A percentile compares a stretch with the other conserved stretches of the same genome.
Conservation (phyloP, 2,113 vertebrate genomes). For the Harpagus bidentatus region DNA sequence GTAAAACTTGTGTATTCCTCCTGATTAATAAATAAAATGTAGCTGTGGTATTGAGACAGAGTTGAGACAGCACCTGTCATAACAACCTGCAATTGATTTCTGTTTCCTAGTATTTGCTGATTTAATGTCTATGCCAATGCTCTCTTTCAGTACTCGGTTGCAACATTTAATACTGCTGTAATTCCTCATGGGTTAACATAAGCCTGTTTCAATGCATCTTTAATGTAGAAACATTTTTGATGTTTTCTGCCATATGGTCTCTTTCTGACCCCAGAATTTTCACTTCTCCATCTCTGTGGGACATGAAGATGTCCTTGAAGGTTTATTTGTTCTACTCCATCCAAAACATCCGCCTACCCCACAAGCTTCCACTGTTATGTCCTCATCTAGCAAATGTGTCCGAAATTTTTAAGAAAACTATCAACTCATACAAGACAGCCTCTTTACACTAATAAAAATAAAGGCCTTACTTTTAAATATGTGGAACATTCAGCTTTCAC, state of each 20-base stretch:
- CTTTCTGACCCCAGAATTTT: neutral
- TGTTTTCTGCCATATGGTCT: neutral
- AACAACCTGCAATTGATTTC: neutral
- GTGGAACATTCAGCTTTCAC: neutral
- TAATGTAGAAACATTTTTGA: neutral
- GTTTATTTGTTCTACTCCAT: neutral
- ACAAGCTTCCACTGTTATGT: neutral
- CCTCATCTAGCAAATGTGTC: neutral
- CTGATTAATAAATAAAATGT: neutral
- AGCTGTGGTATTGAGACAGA: neutral
- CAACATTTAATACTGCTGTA: neutral
- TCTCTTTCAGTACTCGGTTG: neutral
- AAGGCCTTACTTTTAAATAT: neutral
- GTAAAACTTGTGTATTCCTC: neutral
- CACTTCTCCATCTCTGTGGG: neutral
- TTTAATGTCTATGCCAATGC: neutral
- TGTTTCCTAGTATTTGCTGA: neutral
- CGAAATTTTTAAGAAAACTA: neutral
- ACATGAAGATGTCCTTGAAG: neutral
- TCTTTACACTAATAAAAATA: neutral
- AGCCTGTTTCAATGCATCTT: neutral
- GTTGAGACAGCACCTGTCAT: neutral
- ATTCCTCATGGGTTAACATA: neutral
- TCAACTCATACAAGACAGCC: neutral
- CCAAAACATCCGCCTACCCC: accelerated